phyloP scores from a whole-genome alignment of 2,888 invertebrate genomes.

The Xylota segnis region DNA sequence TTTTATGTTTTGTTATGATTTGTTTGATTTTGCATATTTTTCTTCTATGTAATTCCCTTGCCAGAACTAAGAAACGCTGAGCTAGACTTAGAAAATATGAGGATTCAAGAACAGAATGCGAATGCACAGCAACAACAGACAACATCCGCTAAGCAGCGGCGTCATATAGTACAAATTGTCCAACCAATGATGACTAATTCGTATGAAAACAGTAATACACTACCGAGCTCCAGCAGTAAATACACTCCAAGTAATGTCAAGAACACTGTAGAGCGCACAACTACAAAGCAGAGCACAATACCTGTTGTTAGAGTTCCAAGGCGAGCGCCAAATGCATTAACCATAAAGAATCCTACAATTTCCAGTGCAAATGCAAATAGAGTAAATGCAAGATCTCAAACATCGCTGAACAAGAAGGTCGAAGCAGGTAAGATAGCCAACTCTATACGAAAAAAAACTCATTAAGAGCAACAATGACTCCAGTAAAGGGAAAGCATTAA shows the following conservation, averaged over 20 bases:
- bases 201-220: constrained; percentile 42
- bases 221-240: constrained; percentile 24
- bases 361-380: constrained; percentile 32
- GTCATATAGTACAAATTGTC: constrained; percentile 66
- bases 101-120: constrained; percentile 78
- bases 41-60: constrained; percentile 61
- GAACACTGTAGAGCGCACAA: constrained; percentile 22
- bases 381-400: constrained; percentile 42
- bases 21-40: constrained; percentile 72
- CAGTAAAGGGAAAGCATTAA: constrained; percentile 50
- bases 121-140: constrained; percentile 61
- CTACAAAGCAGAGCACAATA: constrained; percentile 9
- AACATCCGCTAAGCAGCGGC: constrained; percentile 22
- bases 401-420: constrained; percentile 37
- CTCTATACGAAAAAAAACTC: constrained; percentile 33
- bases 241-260: constrained; percentile 31
- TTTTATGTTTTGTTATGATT: constrained; percentile 77
- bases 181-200: constrained; percentile 71
- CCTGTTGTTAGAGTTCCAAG: constrained; percentile 56
- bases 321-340: constrained; percentile 21
- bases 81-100: constrained; percentile 81
- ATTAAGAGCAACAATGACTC: constrained; percentile 59
- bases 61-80: constrained; percentile 83
- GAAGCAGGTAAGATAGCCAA: constrained; percentile 67
- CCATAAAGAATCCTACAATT: constrained; percentile 6